A percentile compares a stretch with the other conserved stretches of the same genome.
Conservation (phyloP, 2,113 vertebrate species). For the Puffinus mauretanicus region DNA sequence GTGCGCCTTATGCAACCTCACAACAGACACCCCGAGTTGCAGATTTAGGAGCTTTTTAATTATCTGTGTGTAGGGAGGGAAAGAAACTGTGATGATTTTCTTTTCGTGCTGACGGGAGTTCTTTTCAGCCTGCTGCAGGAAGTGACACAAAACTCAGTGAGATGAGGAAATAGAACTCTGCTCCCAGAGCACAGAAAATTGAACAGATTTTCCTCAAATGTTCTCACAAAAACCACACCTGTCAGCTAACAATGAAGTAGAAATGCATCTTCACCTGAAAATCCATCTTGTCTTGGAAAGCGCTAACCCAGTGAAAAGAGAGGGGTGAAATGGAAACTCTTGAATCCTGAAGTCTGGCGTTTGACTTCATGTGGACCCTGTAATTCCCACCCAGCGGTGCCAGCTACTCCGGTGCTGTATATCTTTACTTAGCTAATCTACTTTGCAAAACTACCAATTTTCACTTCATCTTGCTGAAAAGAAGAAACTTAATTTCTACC, state of each 20-base stretch:
- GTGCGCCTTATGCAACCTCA: not conserved
- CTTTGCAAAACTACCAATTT: slow-evolving; percentile 11
- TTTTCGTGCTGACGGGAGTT: not conserved
- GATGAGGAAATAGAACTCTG: not conserved
- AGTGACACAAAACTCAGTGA: not conserved
- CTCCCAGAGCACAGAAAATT: not conserved
- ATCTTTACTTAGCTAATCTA: not conserved
- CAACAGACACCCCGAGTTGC: not conserved
- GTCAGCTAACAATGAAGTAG: not conserved
- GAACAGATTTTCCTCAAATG: not conserved
- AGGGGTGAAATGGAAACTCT: not conserved
- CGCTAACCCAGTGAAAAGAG: not conserved
- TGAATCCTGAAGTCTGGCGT: not conserved
- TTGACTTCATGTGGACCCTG: not conserved
- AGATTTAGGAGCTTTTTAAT: slow-evolving; percentile 37
- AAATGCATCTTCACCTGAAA: slow-evolving; percentile 7
- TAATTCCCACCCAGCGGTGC: not conserved
- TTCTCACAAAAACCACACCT: not conserved
- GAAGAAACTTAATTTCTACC: not conserved
- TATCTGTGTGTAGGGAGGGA: not conserved
- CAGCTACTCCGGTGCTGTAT: not conserved
- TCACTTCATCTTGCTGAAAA: not conserved
- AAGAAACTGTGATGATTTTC: not conserved
- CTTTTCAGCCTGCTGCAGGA: not conserved
- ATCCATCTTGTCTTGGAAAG: not conserved